phyloP scores from a whole-genome alignment of 1,140 invertebrate species.

The Coelopa frigida region DNA sequence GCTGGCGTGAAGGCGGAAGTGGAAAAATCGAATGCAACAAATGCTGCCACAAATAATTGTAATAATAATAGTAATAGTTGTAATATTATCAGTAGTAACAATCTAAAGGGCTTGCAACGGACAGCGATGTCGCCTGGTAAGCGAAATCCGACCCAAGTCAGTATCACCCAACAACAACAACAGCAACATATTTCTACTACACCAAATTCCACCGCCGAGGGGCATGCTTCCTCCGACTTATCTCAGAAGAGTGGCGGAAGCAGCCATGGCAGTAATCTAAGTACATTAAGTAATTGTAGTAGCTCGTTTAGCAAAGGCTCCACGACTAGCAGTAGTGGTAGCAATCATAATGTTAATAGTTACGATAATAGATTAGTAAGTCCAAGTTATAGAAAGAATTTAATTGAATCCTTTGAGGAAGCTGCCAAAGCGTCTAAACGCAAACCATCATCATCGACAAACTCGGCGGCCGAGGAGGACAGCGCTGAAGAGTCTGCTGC shows the following conservation, averaged over 20 bases:
- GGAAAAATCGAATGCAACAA: conserved; percentile 2
- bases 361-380: conserved; percentile 1
- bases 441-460: too few species aligned
- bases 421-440: background rate
- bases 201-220: too few species aligned
- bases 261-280: conserved; percentile 11
- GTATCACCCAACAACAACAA: conserved; percentile 1
- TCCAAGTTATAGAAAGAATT: conserved; percentile 39
- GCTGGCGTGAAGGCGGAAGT: background rate
- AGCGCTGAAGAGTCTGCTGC: too few species aligned
- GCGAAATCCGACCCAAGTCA: conserved; percentile 1
- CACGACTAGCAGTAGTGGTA: conserved; percentile 13
- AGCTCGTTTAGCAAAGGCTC: background rate
- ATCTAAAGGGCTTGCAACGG: background rate
- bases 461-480: too few species aligned
- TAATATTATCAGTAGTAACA: conserved; percentile 9
- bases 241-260: conserved; percentile 1
- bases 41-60: conserved; percentile 8
- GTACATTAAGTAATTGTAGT: conserved; percentile 12
- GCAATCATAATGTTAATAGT: conserved; percentile 17
- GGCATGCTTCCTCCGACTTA: too few species aligned
- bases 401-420: conserved; percentile 31
- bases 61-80: conserved; percentile 9
- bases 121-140: background rate
- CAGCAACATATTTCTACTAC: too few species aligned